A percentile compares a stretch with the other conserved stretches of the same genome.
Conservation (phyloP, 1,140 invertebrate species). For the Sminthurides bifidus region DNA sequence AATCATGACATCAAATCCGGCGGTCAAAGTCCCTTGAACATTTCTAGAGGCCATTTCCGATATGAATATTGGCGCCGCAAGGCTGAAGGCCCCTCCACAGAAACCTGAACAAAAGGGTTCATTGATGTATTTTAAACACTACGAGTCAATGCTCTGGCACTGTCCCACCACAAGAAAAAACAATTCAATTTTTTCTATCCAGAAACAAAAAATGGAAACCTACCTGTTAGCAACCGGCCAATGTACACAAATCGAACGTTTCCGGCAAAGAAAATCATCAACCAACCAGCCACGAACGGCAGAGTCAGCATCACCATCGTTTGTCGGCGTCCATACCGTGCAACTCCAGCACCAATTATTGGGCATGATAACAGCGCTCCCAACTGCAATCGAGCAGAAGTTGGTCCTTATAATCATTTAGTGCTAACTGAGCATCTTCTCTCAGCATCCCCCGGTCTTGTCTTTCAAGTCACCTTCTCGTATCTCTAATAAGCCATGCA, state of each 20-base stretch:
- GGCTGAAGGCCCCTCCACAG: conserved; percentile 22
- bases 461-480: not conserved
- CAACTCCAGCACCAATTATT: conserved; percentile 11
- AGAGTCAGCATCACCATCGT: conserved; percentile 21
- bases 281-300: conserved; percentile 24
- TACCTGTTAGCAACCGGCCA: conserved; percentile 28
- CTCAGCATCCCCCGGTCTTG: not conserved
- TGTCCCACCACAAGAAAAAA: not conserved
- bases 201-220: not conserved
- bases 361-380: conserved; percentile 13
- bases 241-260: conserved; percentile 13
- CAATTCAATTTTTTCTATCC: not conserved
- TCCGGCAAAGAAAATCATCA: conserved; percentile 20
- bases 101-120: not conserved
- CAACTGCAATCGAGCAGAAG: conserved; percentile 7
- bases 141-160: not conserved
- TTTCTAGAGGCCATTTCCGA: conserved; percentile 47
- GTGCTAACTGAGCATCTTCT: not conserved
- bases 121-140: not conserved
- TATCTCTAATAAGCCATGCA: not conserved
- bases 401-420: not conserved
- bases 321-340: conserved; percentile 12
- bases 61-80: conserved; percentile 45
- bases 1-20: conserved; percentile 65
- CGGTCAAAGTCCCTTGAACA: conserved; percentile 61